These are phyloP conservation scores for Heliconius charithonia DNA, from an alignment of 2,888 invertebrate genomes.

Conservation along the genomic window DNA sequence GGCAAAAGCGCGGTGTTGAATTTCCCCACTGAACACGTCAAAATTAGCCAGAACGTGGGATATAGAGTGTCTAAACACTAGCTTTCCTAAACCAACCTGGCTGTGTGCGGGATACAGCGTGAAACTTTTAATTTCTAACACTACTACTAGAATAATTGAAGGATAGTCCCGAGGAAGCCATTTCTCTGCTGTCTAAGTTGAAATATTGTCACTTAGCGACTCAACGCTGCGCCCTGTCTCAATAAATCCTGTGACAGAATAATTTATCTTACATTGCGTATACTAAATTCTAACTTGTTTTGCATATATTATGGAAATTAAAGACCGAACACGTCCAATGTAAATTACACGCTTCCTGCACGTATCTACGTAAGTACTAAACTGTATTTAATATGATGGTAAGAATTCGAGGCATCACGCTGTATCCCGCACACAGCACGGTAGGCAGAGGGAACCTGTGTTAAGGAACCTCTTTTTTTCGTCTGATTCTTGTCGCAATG, in stretches of 20 bases:
- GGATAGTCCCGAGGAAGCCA: neutral
- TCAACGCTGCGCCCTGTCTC: neutral
- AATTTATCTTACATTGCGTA: neutral
- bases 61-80: no score
- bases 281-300: neutral
- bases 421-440: no score
- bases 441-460: no score
- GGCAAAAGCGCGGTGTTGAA: no score
- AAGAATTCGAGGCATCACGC: neutral
- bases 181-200: neutral
- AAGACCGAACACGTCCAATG: conserved; percentile 25
- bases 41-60: no score
- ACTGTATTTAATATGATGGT: neutral
- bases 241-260: conserved; percentile 18
- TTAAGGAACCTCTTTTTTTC: no score
- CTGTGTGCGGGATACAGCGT: no score
- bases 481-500: no score
- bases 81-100: no score
- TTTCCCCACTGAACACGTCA: no score
- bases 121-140: no score
- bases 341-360: conserved; percentile 28
- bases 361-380: neutral
- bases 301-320: conserved; percentile 14
- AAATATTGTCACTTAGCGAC: neutral
- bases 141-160: no score